Evolutionary conservation across 2,888 invertebrate species (phyloP), one percentile per base, ranked within the genome.

Genomic region (Hemaris fuciformis): DNA sequence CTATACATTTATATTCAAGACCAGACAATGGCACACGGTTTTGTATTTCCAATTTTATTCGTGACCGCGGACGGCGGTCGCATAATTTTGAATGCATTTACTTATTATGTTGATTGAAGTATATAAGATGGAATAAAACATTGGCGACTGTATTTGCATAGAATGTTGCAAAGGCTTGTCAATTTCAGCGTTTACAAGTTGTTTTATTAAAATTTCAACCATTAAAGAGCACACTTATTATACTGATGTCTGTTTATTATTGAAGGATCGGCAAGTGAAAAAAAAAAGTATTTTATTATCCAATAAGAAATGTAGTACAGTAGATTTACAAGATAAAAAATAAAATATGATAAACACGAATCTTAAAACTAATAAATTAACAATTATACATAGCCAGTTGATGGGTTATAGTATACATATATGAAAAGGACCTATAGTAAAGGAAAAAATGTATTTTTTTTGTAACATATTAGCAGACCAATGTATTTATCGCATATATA

Each of bases 71-170:
- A 31, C 53, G 53, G 53, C 31, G 53, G 53, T 53, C 53, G 53
- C 53, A 53, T 53, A 53, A 53, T 53, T 53, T 53, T 53, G 53
- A 31, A 53, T 53, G 53, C 31, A 53, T 27, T 25, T 53, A 53
- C 53, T 53, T 53, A 53, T 53, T 53, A 53, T 53, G 53, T 53
- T 53, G 53, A 53, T 18, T 53, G 31, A 53, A 53, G 53, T 53
- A 53, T 53, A 53, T 53, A 53, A 53, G 53, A 27, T 15, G 18
- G 53, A 53, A 53, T 53, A 53, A 53, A 53, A 53, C 53, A 31
- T 53, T 31, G 10, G 53, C 53, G 18, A 27, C 7, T 1, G 20
- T 18, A 53, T 53, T 53, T 53, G 53, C 53, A 53, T 53, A 31
- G 25, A 48, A 27, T 27, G 48, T 15, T 25, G 48, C 27, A 48